Conservation (phyloP, 2,888 invertebrate species). For the Tineola bisselliella region DNA sequence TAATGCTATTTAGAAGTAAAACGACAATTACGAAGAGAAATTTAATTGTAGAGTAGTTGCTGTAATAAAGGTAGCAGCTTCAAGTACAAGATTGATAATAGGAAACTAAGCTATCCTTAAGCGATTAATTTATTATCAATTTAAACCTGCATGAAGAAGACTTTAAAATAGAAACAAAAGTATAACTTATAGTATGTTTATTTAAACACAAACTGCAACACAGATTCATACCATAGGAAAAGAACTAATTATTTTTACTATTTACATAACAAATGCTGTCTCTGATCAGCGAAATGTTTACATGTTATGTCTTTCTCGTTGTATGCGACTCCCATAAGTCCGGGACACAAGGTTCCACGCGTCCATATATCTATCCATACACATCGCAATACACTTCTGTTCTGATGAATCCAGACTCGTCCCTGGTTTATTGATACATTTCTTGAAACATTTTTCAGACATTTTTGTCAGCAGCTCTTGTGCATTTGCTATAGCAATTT, state of each 20-base stretch:
- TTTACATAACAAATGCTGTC: slow-evolving; percentile 33
- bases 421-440: slow-evolving; percentile 92
- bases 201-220: slow-evolving; percentile 27
- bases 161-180: neutral
- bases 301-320: slow-evolving; percentile 77
- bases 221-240: neutral
- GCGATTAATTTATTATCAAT: too few relatives aligned
- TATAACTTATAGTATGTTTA: neutral
- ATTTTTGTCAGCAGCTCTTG: slow-evolving; percentile 96
- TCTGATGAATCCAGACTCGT: slow-evolving; percentile 88
- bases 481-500: slow-evolving; percentile 92
- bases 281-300: slow-evolving; percentile 29
- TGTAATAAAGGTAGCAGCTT: too few relatives aligned
- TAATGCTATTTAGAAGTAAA: too few relatives aligned
- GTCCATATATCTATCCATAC: slow-evolving; percentile 98
- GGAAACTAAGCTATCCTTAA: too few relatives aligned
- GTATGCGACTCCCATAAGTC: slow-evolving; percentile 86
- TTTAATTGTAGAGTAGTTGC: too few relatives aligned
- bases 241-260: slow-evolving; percentile 34
- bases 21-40: too few relatives aligned
- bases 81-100: too few relatives aligned
- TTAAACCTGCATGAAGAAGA: too few relatives aligned
- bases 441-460: slow-evolving; percentile 96
- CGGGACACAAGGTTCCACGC: slow-evolving; percentile 93
- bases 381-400: slow-evolving; percentile 97